Base-by-base conservation (phyloP, 2,113 vertebrate species). In the Haemorhous mexicanus region DNA sequence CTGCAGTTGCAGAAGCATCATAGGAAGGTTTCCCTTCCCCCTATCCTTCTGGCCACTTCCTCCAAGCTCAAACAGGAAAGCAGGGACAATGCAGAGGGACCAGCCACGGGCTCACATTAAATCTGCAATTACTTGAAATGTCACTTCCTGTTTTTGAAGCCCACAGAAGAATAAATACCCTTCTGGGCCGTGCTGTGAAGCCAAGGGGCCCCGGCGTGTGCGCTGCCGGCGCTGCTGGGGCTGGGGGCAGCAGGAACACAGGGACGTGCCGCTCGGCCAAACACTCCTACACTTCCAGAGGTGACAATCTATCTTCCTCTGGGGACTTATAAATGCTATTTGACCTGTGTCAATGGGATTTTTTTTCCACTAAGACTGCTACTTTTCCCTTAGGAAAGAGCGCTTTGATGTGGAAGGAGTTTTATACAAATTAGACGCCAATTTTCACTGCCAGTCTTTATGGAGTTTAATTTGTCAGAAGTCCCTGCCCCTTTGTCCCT, bases 61-160 rank as follows among this genome's bases (percentile, higher is more conserved):
- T 97, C 93, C 87, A 91, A 87, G 78, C 55, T 89, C 81, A 95
- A 97, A 98, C 97, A 97, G 98, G 98, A 98, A 98, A 97, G 73
- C 37, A 1, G 41, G 18, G 74, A 97, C 97, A 98, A 98, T 98
- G 87, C 87, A 72, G 87, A 95, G 85, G 53, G 87, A 95, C 93
- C 80, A 62, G 96, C 68, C 82, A 74, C 4, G 11, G 88, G 63
- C 93, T 92, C 97, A 84, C 82, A 87, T 93, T 93, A 97, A 97
- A 97, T 97, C 95, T 98, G 89, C 78, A 95, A 46, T 87, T 94
- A 80, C 96, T 98, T 96, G 81, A 95, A 98, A 89, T 94, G 95
- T 95, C 82, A 85, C 91, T 98, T 98, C 98, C 97, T 98, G 97
- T 98, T 98, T 97, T 97, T 96, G 83, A 91, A 97, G 83, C 85